Conservation (phyloP, 2,888 invertebrate species). For the Geotrupes spiniger region DNA sequence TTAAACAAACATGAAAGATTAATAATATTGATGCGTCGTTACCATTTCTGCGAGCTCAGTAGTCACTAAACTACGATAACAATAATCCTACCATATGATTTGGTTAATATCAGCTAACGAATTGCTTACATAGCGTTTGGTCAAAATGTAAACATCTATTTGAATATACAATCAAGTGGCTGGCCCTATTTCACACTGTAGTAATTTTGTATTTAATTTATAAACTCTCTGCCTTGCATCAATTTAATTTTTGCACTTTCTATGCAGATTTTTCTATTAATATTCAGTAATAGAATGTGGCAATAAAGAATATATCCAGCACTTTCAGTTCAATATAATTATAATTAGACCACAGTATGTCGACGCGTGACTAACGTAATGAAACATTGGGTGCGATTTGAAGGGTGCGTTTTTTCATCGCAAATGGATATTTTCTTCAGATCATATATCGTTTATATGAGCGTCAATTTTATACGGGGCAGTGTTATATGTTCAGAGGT, state of each 20-base stretch:
- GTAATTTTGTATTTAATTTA: conserved; percentile 3
- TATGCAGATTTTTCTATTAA: conserved; percentile 23
- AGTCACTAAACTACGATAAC: no score
- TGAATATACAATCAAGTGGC: conserved; percentile 38
- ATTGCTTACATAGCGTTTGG: conserved; percentile 42
- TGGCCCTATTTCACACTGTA: conserved; percentile 2
- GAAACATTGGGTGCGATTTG: conserved; percentile 9
- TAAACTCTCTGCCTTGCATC: neutral
- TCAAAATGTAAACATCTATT: conserved; percentile 45
- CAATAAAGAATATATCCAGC: conserved; percentile 1
- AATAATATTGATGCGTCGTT: no score
- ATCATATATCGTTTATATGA: no score
- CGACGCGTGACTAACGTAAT: conserved; percentile 32
- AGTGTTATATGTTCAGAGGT: neutral
- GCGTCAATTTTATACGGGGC: neutral
- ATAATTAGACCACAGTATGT: conserved; percentile 32
- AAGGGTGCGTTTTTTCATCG: conserved; percentile 4
- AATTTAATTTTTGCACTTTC: conserved; percentile 4
- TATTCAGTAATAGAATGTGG: conserved; percentile 1
- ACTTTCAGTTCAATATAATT: conserved; percentile 21
- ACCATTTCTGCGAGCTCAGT: no score
- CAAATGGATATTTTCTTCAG: neutral
- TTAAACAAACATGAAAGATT: no score
- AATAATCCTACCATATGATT: conserved; percentile 9
- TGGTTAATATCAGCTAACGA: conserved; percentile 49